Percentiles rank a stretch among this genome's conserved stretches.
Evolutionary conservation across 2,113 vertebrate species (phyloP).

Genomic region (Myotis davidii): DNA sequence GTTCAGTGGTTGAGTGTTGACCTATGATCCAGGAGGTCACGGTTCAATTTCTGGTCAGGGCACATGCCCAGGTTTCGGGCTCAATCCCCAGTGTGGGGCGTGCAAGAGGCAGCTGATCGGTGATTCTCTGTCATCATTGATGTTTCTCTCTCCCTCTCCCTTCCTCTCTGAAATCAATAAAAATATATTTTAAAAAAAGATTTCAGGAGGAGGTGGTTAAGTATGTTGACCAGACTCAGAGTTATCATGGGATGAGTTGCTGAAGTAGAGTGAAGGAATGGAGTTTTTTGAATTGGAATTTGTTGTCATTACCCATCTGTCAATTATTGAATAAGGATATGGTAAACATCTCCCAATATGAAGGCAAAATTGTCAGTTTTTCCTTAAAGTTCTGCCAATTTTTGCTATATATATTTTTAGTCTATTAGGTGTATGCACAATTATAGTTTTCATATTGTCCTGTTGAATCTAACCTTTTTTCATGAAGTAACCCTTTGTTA

Average conservation of each 20-base stretch:
- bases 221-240: background rate
- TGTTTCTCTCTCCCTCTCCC: no score
- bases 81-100: no score
- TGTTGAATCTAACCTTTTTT: background rate
- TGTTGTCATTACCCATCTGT: background rate
- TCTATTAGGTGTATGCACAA: background rate
- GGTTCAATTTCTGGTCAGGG: no score
- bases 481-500: background rate
- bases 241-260: background rate
- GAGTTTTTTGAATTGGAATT: conserved; percentile 9
- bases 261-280: background rate
- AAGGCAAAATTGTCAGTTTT: conserved; percentile 34
- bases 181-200: background rate
- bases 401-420: background rate
- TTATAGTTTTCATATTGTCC: background rate
- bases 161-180: no score
- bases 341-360: background rate
- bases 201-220: background rate
- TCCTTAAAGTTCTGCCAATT: background rate
- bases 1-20: no score
- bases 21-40: no score
- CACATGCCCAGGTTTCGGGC: no score
- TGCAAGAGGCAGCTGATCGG: no score
- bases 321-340: background rate
- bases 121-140: no score